Evolutionary conservation across 2,888 invertebrate genomes (phyloP).

Genomic region (Tipula helvola): DNA sequence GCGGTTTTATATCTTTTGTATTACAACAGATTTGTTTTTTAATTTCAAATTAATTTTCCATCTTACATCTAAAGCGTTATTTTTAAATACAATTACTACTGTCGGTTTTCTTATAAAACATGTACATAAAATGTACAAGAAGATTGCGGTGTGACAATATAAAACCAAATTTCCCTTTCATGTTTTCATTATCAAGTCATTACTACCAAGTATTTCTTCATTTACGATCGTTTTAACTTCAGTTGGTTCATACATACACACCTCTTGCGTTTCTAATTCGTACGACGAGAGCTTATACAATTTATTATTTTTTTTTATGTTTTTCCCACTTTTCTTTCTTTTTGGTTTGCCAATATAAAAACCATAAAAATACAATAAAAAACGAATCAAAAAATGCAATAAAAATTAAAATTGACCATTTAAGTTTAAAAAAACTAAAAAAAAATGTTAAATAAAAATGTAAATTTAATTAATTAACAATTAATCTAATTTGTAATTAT

Average conservation of each 20-base stretch:
- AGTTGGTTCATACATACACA: background rate
- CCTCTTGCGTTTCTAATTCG: background rate
- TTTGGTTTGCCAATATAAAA: background rate
- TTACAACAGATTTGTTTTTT: background rate
- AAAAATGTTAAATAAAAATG: background rate
- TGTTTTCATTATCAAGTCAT: constrained; percentile 4
- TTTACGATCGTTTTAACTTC: background rate
- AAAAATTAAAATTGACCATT: background rate
- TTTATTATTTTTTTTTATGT: background rate
- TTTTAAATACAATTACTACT: background rate
- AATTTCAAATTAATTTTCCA: background rate
- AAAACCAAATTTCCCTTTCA: background rate
- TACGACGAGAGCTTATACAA: background rate
- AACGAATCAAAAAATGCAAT: background rate
- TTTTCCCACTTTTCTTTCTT: background rate
- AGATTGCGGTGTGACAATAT: background rate
- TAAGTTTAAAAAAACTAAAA: background rate
- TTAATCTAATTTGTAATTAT: background rate
- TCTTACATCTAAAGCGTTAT: background rate
- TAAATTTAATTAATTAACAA: background rate
- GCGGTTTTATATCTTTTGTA: too few relatives aligned
- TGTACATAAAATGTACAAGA: background rate
- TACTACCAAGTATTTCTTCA: background rate
- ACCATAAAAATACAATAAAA: background rate
- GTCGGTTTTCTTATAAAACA: background rate